Evolutionary conservation across 2,797 vertebrate species (phyloP).

Genomic region (Iguana delicatissima): DNA sequence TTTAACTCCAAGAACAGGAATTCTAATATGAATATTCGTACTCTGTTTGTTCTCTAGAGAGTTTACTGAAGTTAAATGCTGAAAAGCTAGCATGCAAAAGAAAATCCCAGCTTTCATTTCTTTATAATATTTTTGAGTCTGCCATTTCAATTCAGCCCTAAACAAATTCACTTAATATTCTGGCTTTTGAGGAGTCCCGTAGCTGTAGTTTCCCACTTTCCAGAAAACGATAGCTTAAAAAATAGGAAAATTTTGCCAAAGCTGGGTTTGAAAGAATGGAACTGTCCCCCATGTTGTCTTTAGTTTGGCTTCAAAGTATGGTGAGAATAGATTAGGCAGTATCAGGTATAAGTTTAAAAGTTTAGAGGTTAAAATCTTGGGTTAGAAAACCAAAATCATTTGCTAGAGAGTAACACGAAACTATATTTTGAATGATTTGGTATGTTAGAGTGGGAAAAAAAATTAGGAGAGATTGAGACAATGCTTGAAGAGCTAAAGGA

Average conservation of each 20-base stretch:
- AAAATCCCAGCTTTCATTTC: conserved; percentile 19
- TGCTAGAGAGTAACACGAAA: no score
- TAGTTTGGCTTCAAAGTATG: no score
- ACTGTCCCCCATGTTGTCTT: background rate
- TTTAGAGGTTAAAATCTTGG: no score
- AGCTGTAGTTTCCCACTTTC: background rate
- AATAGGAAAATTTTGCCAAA: background rate
- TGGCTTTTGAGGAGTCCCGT: fast-evolving
- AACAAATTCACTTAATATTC: background rate
- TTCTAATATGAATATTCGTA: background rate
- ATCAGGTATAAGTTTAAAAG: no score
- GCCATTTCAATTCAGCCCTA: background rate
- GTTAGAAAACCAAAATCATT: no score
- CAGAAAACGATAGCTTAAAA: background rate
- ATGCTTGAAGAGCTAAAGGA: no score
- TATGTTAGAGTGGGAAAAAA: no score
- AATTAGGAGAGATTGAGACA: no score
- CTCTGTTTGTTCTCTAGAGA: conserved; percentile 9
- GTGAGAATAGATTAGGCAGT: no score
- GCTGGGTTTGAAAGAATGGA: background rate
- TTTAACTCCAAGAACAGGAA: conserved; percentile 23
- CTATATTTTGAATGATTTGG: no score
- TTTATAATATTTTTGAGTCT: conserved; percentile 37
- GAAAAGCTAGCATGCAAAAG: conserved; percentile 21
- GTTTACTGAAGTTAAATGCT: conserved; percentile 37